A percentile compares a stretch with the other conserved stretches of the same genome.
Conservation (phyloP, 2,888 invertebrate species). For the Chironomus riparius region DNA sequence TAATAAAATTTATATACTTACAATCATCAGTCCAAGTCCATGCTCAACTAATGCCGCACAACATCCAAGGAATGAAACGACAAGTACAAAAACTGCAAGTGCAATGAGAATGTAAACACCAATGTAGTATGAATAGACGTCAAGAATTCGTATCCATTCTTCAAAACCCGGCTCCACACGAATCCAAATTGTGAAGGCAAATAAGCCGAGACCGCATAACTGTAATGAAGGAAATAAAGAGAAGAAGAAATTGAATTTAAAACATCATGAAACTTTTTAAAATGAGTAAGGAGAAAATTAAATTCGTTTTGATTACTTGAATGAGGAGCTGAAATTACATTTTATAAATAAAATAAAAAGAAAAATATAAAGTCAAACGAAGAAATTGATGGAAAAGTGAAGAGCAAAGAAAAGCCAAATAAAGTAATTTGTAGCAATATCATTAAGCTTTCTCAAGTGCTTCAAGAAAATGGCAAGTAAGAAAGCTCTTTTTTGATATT, state of each 20-base stretch:
- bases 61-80: constrained; percentile 72
- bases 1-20: constrained; percentile 43
- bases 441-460: not conserved
- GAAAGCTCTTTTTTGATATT: not conserved
- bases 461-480: not conserved
- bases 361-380: too few relatives aligned
- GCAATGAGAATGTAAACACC: constrained; percentile 75
- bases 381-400: too few relatives aligned
- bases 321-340: too few relatives aligned
- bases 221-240: constrained; percentile 38
- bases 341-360: too few relatives aligned
- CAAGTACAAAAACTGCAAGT: constrained; percentile 60
- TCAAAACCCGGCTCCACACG: constrained; percentile 71
- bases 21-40: constrained; percentile 54
- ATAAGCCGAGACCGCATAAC: constrained; percentile 69
- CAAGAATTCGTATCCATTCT: constrained; percentile 68
- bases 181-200: constrained; percentile 73
- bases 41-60: constrained; percentile 74
- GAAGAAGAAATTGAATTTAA: too few relatives aligned
- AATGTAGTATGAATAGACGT: constrained; percentile 68
- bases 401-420: not conserved
- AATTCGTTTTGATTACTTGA: not conserved
- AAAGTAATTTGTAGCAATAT: not conserved
- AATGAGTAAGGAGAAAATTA: not conserved
- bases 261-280: not conserved